Base-by-base conservation (phyloP, 2,888 invertebrate genomes). In the Amiota mariae region DNA sequence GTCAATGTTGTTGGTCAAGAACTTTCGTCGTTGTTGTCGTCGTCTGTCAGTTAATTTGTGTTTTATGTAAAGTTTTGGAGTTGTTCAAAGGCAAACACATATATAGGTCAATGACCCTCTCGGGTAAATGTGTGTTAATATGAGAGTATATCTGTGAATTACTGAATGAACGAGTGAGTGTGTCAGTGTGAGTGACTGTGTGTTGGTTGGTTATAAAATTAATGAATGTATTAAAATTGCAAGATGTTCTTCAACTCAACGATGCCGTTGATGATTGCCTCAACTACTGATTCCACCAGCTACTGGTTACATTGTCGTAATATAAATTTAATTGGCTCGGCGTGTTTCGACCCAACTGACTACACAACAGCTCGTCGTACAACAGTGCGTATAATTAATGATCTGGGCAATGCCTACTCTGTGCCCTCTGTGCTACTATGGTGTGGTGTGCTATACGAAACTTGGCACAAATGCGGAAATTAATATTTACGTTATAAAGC, bases 201-300 rank as follows among this genome's bases (percentile, higher is more conserved):
- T 36, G 36, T 61, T n/a, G n/a, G 70, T 70, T 70, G n/a, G 79
- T 79, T 85, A 81, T 81, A 83, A 81, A 77, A 77, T 82, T 85
- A 84, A 86, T 84, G 81, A 86, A 86, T 78, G 83, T 78, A 85
- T 85, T 85, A 81, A 84, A 84, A 76, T 85, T 85, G 83, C 83
- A 84, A 78, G 80, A 82, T 75, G 76, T 74, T 72, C 68, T 49
- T 49, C 15, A 61, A 61, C 20, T 61, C 24, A 24, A 18, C 47
- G 20, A 18, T 56, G 10, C 20, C 59, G 8, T 72, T 24, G 72
- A 72, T 70, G 74, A n/a, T 18, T 12, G 63, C 48, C 2, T 20
- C 67, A 49, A 49, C 51, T 18, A 18, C 66, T 36, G 11, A 36
- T 51, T 9, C 8, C 49, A 18, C n/a, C 51, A 15, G 49, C 20